Percentiles rank a stretch among this genome's conserved stretches.
These are phyloP conservation scores for Pyrochroa serraticornis DNA, from an alignment of 2,888 invertebrate species.

Conservation along the genomic window DNA sequence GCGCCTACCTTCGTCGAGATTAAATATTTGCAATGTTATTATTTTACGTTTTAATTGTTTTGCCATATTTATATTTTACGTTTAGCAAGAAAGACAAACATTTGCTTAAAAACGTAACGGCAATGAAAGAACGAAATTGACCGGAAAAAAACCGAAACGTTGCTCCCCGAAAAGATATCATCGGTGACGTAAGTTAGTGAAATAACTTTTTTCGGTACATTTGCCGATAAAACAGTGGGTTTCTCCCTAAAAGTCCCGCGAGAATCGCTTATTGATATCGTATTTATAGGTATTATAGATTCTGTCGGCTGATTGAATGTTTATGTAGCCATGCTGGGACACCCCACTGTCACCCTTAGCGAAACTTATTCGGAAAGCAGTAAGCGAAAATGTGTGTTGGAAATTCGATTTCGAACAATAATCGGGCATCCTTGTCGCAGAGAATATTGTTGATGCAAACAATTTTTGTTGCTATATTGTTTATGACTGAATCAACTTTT, in stretches of 20 bases:
- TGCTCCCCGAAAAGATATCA: slow-evolving; percentile 1
- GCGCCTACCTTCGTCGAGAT: slow-evolving; percentile 14
- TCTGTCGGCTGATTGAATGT: slow-evolving; percentile 56
- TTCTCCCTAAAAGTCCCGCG: slow-evolving; percentile 49
- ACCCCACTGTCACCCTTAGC: slow-evolving; percentile 30
- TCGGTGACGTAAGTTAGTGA: slow-evolving; percentile 9
- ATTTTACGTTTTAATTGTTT: slow-evolving; percentile 38
- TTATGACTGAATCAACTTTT: slow-evolving; percentile 9
- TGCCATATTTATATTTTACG: slow-evolving; percentile 29
- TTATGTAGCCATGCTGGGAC: slow-evolving; percentile 51
- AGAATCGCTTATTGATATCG: slow-evolving; percentile 57
- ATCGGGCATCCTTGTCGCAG: slow-evolving; percentile 8
- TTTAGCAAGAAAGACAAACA: slow-evolving; percentile 22
- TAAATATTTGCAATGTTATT: slow-evolving; percentile 38
- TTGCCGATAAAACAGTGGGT: slow-evolving; percentile 55
- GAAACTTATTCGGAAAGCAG: slow-evolving; percentile 20
- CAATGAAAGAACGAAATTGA: neutral
- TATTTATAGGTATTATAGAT: slow-evolving; percentile 58
- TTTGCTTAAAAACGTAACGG: slow-evolving; percentile 19
- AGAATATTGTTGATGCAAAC: slow-evolving; percentile 18
- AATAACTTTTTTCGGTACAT: slow-evolving; percentile 55
- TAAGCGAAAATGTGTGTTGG: slow-evolving; percentile 24
- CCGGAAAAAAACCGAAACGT: neutral
- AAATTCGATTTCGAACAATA: slow-evolving; percentile 1
- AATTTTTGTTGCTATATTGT: slow-evolving; percentile 16